These are phyloP conservation scores for Myanophis thanlyinensis DNA, from an alignment of 2,113 vertebrate species.

Conservation along the genomic window DNA sequence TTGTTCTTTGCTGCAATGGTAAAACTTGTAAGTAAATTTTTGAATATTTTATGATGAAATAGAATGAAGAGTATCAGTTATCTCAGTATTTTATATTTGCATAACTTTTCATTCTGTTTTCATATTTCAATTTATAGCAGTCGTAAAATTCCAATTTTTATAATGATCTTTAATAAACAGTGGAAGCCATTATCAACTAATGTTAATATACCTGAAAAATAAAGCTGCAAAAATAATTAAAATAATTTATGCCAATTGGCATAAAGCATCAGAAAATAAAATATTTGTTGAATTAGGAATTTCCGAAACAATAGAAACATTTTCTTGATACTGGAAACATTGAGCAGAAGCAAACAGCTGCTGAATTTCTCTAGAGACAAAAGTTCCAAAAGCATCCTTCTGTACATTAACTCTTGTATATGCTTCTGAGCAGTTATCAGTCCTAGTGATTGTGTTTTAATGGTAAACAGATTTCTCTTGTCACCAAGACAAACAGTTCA, in stretches of 20 bases:
- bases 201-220: background rate
- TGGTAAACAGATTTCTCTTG: background rate
- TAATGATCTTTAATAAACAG: background rate
- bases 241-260: background rate
- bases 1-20: conserved; percentile 97
- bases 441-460: background rate
- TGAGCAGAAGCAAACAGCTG: background rate
- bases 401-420: background rate
- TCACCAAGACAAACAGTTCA: conserved; percentile 12
- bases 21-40: conserved; percentile 89
- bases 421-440: background rate
- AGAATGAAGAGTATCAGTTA: background rate
- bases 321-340: background rate
- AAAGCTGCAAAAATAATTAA: background rate
- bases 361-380: background rate
- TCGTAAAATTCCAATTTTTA: background rate
- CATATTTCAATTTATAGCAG: background rate
- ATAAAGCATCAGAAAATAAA: background rate
- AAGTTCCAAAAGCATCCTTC: background rate
- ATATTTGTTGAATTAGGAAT: background rate
- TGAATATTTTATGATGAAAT: background rate
- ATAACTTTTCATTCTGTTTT: background rate
- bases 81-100: background rate
- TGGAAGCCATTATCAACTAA: background rate
- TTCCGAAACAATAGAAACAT: background rate